These are phyloP conservation scores for Alca torda DNA, from an alignment of 2,797 vertebrate species.

Conservation along the genomic window DNA sequence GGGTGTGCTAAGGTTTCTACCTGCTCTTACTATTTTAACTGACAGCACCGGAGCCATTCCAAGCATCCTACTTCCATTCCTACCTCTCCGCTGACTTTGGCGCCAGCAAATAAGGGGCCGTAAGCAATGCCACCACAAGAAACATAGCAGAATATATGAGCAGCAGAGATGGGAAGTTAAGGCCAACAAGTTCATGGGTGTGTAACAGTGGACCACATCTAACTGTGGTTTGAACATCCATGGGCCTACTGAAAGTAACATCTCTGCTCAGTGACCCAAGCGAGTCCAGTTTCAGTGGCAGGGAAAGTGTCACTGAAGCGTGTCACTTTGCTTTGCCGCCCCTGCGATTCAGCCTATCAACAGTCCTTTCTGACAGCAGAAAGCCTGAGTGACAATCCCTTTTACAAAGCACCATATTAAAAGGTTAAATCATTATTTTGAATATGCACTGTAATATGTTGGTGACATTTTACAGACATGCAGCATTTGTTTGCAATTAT, in stretches of 20 bases:
- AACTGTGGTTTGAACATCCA: neutral
- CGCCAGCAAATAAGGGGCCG: neutral
- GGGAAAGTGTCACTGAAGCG: neutral
- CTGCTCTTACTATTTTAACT: neutral
- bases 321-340: neutral
- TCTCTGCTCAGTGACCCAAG: neutral
- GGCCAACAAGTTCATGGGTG: neutral
- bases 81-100: neutral
- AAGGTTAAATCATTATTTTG: neutral
- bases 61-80: neutral
- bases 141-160: neutral
- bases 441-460: neutral
- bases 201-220: neutral
- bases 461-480: neutral
- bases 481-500: constrained; percentile 10
- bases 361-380: neutral
- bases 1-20: neutral
- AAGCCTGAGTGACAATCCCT: neutral
- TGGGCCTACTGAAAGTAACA: neutral
- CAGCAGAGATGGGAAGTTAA: neutral
- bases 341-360: neutral
- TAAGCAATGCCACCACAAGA: neutral
- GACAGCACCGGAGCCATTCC: neutral
- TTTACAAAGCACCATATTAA: neutral
- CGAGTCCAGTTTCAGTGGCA: neutral